These are phyloP conservation scores for Hydropotes inermis DNA, from an alignment of 2,113 vertebrate genomes.

Conservation along the genomic window DNA sequence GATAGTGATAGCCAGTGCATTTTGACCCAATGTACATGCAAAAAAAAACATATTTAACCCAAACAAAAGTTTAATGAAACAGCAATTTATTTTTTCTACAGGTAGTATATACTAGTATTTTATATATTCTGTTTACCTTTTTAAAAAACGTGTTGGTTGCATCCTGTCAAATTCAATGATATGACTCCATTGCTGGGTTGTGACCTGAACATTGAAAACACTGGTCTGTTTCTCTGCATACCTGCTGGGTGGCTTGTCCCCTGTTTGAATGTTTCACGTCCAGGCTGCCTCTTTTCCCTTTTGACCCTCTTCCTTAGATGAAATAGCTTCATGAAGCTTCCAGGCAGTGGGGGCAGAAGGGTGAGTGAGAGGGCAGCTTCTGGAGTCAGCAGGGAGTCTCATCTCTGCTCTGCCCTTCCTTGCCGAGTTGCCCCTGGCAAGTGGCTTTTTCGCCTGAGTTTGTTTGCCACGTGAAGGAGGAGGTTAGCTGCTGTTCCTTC, in stretches of 20 bases:
- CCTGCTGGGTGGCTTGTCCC: neutral
- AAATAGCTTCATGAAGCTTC: neutral
- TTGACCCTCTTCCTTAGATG: neutral
- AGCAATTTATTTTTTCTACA: neutral
- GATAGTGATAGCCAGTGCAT: neutral
- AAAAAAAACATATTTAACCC: neutral
- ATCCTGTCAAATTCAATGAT: neutral
- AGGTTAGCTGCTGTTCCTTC: rapidly evolving
- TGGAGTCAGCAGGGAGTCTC: neutral
- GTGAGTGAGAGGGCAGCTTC: neutral
- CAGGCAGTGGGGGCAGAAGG: neutral
- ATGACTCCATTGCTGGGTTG: neutral
- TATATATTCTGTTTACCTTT: neutral
- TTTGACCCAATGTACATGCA: neutral
- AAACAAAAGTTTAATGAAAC: neutral
- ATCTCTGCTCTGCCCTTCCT: neutral
- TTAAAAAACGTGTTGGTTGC: neutral
- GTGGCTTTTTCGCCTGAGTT: neutral
- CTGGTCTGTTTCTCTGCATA: neutral
- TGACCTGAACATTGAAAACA: neutral
- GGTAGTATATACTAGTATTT: neutral
- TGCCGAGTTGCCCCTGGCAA: neutral
- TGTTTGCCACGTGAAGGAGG: neutral
- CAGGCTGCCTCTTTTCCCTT: neutral
- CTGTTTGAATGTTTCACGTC: neutral